These are phyloP conservation scores for Stenopsyche tienmushanensis DNA, from an alignment of 1,140 invertebrate genomes.

Conservation along the genomic window DNA sequence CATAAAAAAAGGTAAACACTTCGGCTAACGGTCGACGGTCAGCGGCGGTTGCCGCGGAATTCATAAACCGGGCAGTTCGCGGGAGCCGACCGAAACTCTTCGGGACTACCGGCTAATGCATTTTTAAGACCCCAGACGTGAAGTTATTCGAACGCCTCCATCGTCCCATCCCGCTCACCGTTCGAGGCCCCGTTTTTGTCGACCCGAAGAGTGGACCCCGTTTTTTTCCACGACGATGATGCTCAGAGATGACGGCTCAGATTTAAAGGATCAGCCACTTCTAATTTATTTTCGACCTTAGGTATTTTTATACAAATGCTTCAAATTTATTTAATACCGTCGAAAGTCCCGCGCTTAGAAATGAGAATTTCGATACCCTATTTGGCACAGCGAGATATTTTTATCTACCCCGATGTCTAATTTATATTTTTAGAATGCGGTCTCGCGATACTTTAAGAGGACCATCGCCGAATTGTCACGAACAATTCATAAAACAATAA, in stretches of 20 bases:
- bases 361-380: no score
- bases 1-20: slow-evolving; percentile 13
- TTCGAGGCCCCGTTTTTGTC: background rate
- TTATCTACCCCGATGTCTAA: no score
- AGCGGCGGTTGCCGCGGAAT: slow-evolving; percentile 4
- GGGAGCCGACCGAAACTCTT: slow-evolving; percentile 8
- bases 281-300: slow-evolving; percentile 8
- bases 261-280: background rate
- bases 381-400: no score
- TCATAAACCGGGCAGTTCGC: background rate
- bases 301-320: no score
- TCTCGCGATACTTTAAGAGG: no score
- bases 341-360: no score
- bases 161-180: slow-evolving; percentile 6
- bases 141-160: slow-evolving; percentile 34
- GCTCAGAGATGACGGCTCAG: background rate
- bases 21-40: background rate
- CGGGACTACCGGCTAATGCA: slow-evolving; percentile 33
- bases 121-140: slow-evolving; percentile 36
- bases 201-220: slow-evolving; percentile 5
- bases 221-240: slow-evolving; percentile 11
- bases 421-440: no score
- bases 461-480: no score
- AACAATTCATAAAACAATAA: no score
- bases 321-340: no score